These are phyloP conservation scores for Syngnathus rostellatus DNA, from an alignment of 2,797 vertebrate genomes.

Conservation along the genomic window DNA sequence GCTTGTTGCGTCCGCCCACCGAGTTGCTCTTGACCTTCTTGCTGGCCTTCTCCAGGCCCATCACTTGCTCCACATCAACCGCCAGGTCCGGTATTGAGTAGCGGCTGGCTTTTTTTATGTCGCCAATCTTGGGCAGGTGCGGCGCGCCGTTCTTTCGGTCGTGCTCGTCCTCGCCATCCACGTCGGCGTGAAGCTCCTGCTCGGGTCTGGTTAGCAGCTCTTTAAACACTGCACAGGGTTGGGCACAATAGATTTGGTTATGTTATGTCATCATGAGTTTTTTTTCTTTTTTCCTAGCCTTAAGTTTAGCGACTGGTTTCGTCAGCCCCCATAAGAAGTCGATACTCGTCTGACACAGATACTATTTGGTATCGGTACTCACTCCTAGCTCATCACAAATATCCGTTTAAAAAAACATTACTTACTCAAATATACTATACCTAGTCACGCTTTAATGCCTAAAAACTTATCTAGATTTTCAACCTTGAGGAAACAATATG, in stretches of 20 bases:
- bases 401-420: no score
- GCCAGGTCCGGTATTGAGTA: conserved; percentile 97
- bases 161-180: conserved; percentile 74
- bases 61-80: conserved; percentile 95
- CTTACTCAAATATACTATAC: no score
- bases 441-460: no score
- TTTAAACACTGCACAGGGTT: conserved; percentile 81
- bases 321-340: no score
- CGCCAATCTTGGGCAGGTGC: conserved; percentile 96
- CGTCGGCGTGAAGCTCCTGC: conserved; percentile 70
- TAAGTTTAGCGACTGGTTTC: no score
- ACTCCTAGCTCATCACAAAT: no score
- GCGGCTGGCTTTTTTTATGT: conserved; percentile 95
- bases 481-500: no score
- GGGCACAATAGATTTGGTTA: background rate
- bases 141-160: conserved; percentile 92
- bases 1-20: conserved; percentile 92
- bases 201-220: conserved; percentile 90
- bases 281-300: no score
- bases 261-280: background rate
- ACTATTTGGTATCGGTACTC: no score
- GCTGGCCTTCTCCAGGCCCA: conserved; percentile 91
- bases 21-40: conserved; percentile 94
- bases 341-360: no score
- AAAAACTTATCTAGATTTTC: no score